phyloP scores from a whole-genome alignment of 1,140 invertebrate genomes.

The Hylaeus volcanicus region DNA sequence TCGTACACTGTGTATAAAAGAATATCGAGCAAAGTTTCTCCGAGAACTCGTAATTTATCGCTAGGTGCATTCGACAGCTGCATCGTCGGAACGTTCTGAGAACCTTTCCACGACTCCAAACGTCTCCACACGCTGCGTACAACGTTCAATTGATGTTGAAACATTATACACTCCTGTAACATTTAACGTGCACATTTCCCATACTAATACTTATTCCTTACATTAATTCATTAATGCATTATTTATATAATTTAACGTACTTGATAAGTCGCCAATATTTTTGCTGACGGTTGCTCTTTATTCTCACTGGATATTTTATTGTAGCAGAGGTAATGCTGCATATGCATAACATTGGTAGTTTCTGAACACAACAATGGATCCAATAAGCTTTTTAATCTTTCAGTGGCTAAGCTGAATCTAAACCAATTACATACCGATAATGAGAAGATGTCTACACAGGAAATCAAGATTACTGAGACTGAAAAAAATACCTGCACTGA shows the following conservation, averaged over 20 bases:
- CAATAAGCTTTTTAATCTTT: conserved; percentile 88
- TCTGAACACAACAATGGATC: conserved; percentile 88
- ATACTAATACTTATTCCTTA: not conserved
- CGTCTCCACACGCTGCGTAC: conserved; percentile 87
- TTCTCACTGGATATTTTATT: conserved; percentile 81
- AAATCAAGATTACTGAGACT: not conserved
- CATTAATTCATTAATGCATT: not conserved
- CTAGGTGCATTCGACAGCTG: conserved; percentile 84
- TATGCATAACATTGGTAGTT: conserved; percentile 89
- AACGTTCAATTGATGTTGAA: conserved; percentile 90
- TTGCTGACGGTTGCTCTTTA: conserved; percentile 83
- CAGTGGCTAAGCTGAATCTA: conserved; percentile 89
- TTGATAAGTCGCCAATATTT: conserved; percentile 90
- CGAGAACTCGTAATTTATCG: conserved; percentile 89
- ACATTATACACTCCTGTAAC: conserved; percentile 86
- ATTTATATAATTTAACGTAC: conserved; percentile 73
- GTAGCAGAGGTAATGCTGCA: conserved; percentile 87
- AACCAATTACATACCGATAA: not conserved
- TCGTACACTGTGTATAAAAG: conserved; percentile 85
- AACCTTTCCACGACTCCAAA: conserved; percentile 82
- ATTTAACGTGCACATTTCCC: conserved; percentile 47
- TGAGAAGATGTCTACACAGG: not conserved
- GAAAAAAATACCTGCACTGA: conserved; percentile 84
- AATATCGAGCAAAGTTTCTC: conserved; percentile 90
- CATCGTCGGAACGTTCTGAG: conserved; percentile 73